Base-by-base conservation (phyloP, 1,140 invertebrate genomes). In the Anastatus disparis region DNA sequence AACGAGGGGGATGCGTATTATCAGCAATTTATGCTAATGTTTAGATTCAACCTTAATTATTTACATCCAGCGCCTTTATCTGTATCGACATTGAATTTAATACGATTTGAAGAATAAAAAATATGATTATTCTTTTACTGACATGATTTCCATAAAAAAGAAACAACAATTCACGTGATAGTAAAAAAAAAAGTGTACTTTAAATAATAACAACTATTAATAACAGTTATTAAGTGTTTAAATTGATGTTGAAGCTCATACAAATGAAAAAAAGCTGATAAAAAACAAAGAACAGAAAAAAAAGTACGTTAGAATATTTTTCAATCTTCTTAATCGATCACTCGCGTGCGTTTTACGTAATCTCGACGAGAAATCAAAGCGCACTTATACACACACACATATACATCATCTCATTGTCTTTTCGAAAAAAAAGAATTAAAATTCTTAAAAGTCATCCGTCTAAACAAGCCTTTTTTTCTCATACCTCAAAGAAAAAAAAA, bases 1-100 rank as follows among this genome's bases (percentile, higher is more conserved):
- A 29, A 26, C 15, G 24, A 61, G 22, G 26, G 38, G 24, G 7
- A 17, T 20, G 10, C n/a, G 27, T 4, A 55, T 65, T 53, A 55
- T 42, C 38, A 9, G 29, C 42, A 65, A 65, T 55, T 53, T 42
- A 65, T 65, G 50, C 26, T 53, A 55, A 24, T 40, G 22, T 50
- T 35, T n/a, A 20, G 42, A 53, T 65, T 6, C 38, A 17, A n/a
- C n/a, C 52, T 26, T 65, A 55, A 65, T 65, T 55, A 65, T 35
- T 61, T 46, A 46, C 24, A 40, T 26, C 38, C 40, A 61, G 22
- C 40, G 13, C n/a, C 24, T n/a, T 61, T 61, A 50, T 50, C 58
- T 7, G n/a, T n/a, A 8, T 26, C 48, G 50, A 44, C 63, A 55
- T 65, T 40, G 63, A 26, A 65, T 55, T 42, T 55, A 52, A 42